These are phyloP conservation scores for Limnephilus rhombicus DNA, from an alignment of 2,888 invertebrate genomes.

Conservation along the genomic window DNA sequence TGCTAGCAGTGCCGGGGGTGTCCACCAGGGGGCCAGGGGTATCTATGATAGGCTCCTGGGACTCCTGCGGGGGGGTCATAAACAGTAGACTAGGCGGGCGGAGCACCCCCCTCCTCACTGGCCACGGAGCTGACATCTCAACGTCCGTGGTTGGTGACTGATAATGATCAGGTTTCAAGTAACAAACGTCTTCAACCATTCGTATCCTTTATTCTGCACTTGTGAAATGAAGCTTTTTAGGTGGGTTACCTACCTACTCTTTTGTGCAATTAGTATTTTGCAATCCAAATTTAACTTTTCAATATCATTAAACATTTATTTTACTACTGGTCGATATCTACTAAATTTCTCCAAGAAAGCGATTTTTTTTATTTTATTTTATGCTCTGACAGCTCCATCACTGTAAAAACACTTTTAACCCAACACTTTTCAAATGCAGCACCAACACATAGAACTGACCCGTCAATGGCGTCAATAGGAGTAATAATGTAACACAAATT, in stretches of 20 bases:
- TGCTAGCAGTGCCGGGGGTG: slow-evolving; percentile 51
- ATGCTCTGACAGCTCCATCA: background rate
- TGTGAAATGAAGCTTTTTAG: background rate
- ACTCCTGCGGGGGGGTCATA: slow-evolving; percentile 66
- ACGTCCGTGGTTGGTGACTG: slow-evolving; percentile 27
- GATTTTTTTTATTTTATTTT: background rate
- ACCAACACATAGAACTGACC: background rate
- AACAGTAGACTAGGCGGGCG: slow-evolving; percentile 65
- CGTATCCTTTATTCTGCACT: slow-evolving; percentile 2
- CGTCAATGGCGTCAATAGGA: background rate
- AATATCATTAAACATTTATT: background rate
- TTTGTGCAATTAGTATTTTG: too few species aligned
- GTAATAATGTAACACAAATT: background rate
- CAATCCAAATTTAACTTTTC: background rate
- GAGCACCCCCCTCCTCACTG: slow-evolving; percentile 81
- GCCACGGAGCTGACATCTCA: slow-evolving; percentile 81
- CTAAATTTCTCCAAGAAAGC: background rate
- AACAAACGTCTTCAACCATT: slow-evolving; percentile 21
- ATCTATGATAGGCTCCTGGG: slow-evolving; percentile 73
- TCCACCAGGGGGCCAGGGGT: slow-evolving; percentile 72
- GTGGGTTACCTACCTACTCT: background rate
- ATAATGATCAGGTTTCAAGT: slow-evolving; percentile 5
- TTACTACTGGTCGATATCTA: background rate
- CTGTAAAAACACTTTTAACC: background rate
- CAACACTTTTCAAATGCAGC: background rate